These are phyloP conservation scores for Monochamus alternatus DNA, from an alignment of 2,888 invertebrate genomes.

Conservation along the genomic window DNA sequence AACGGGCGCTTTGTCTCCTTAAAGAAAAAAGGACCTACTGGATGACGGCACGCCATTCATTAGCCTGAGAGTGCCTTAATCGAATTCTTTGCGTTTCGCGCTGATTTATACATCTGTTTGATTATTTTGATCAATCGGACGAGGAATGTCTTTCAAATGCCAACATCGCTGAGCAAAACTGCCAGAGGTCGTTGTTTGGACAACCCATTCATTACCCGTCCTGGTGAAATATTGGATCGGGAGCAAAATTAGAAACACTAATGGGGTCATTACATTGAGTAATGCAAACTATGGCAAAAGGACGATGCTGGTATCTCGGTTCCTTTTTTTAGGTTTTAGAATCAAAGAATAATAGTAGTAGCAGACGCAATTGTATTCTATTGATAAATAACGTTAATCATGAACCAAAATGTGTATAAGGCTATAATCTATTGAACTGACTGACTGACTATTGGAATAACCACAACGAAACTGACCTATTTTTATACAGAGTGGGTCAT, in stretches of 20 bases:
- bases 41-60: slow-evolving; percentile 24
- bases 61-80: slow-evolving; percentile 39
- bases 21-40: slow-evolving; percentile 4
- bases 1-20: slow-evolving; percentile 8
- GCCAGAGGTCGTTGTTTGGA: slow-evolving; percentile 24
- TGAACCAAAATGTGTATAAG: too few relatives aligned
- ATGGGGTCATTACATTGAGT: slow-evolving; percentile 17
- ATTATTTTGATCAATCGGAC: slow-evolving; percentile 41
- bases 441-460: too few relatives aligned
- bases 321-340: too few relatives aligned
- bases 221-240: slow-evolving; percentile 14
- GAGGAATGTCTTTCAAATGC: slow-evolving; percentile 32
- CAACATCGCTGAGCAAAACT: slow-evolving; percentile 14
- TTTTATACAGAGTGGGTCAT: too few relatives aligned
- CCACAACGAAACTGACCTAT: too few relatives aligned
- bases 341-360: too few relatives aligned
- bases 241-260: slow-evolving; percentile 25
- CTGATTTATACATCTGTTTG: slow-evolving; percentile 43
- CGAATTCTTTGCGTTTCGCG: slow-evolving; percentile 42
- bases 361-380: too few relatives aligned
- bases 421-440: too few relatives aligned
- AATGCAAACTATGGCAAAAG: not conserved
- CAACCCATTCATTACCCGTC: slow-evolving; percentile 23
- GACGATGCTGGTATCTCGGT: too few relatives aligned
- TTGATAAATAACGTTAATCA: too few relatives aligned